These are phyloP conservation scores for Rhabditoides inermis DNA, from an alignment of 2,888 invertebrate genomes.

Conservation along the genomic window DNA sequence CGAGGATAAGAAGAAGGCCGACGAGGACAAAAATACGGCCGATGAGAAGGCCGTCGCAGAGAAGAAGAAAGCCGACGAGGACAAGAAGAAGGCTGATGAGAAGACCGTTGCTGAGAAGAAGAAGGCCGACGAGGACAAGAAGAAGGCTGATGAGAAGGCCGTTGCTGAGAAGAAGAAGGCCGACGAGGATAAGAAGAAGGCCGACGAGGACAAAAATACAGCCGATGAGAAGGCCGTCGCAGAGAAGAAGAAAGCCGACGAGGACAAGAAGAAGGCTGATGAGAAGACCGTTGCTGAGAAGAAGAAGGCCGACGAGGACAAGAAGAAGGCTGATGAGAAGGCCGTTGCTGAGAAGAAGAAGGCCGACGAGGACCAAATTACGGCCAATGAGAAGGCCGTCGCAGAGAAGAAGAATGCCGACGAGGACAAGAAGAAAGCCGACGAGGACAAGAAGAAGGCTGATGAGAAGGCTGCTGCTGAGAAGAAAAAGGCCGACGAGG, in stretches of 20 bases:
- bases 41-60: slow-evolving; percentile 2
- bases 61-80: slow-evolving; percentile 10
- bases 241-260: too few species aligned
- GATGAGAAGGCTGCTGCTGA: slow-evolving; percentile 1
- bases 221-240: slow-evolving; percentile 5
- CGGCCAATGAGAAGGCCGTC: slow-evolving; percentile 5
- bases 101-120: slow-evolving; percentile 8
- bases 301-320: not conserved
- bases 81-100: slow-evolving; percentile 11
- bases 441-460: slow-evolving; percentile 6
- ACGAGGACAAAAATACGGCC: too few species aligned
- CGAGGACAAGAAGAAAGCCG: slow-evolving; percentile 4
- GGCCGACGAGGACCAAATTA: slow-evolving; percentile 10
- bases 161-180: too few species aligned
- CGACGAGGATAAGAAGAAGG: not conserved
- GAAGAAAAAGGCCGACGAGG: too few species aligned
- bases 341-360: slow-evolving; percentile 11
- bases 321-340: slow-evolving; percentile 1
- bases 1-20: too few species aligned
- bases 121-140: not conserved
- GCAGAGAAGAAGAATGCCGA: not conserved
- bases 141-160: slow-evolving; percentile 4
- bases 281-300: not conserved
- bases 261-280: slow-evolving; percentile 3
- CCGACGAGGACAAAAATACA: slow-evolving; percentile 13